Percentiles rank a stretch among this genome's conserved stretches.
These are phyloP conservation scores for Lutraria lutraria DNA, from an alignment of 2,888 invertebrate species.

Conservation along the genomic window DNA sequence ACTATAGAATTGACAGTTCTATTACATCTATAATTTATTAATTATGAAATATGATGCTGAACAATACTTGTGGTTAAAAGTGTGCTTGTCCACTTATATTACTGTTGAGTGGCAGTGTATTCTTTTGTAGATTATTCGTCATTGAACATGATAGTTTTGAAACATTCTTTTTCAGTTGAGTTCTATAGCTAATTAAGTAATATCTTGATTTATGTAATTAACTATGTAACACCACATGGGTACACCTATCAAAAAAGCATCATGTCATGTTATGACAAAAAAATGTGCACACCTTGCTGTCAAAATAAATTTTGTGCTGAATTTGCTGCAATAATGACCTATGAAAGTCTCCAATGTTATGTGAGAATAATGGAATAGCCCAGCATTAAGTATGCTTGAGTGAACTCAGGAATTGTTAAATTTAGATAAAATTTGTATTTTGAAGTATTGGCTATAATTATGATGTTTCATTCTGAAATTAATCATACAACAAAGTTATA, in stretches of 20 bases:
- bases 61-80: neutral
- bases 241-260: neutral
- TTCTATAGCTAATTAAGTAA: neutral
- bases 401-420: slow-evolving; percentile 6
- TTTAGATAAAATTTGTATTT: neutral
- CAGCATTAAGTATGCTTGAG: neutral
- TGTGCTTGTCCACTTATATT: neutral
- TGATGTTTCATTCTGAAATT: no score
- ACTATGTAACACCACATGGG: neutral
- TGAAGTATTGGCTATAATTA: neutral
- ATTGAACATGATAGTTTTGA: neutral
- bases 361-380: neutral
- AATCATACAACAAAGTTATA: no score
- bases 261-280: neutral
- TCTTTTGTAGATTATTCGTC: neutral
- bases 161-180: neutral
- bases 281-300: neutral
- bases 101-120: neutral
- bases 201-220: neutral
- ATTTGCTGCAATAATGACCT: neutral
- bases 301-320: neutral
- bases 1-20: neutral
- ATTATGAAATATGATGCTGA: neutral
- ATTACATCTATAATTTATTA: neutral
- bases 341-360: neutral